A percentile compares a stretch with the other conserved stretches of the same genome.
These are phyloP conservation scores for Ispidina picta DNA, from an alignment of 2,797 vertebrate genomes.

Conservation along the genomic window DNA sequence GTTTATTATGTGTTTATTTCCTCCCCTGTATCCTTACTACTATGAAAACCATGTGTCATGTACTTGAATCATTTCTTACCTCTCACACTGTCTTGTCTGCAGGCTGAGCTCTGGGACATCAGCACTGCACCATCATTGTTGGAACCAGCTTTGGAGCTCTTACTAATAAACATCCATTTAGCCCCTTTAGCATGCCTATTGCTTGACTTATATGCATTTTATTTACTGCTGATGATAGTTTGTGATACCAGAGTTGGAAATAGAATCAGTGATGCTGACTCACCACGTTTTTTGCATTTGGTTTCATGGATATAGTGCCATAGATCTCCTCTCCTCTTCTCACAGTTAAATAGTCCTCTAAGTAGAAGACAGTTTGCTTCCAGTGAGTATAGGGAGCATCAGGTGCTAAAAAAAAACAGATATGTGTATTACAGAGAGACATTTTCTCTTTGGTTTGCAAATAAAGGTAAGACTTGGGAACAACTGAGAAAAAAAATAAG, in stretches of 20 bases:
- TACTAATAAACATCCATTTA: background rate
- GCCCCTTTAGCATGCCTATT: background rate
- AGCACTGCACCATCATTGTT: background rate
- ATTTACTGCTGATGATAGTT: background rate
- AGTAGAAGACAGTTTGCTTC: conserved; percentile 98
- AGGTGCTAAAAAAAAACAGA: conserved; percentile 81
- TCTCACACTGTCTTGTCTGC: background rate
- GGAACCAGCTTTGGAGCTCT: background rate
- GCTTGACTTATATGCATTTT: background rate
- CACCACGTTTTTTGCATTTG: conserved; percentile 96
- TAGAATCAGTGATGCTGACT: conserved; percentile 66
- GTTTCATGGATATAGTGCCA: conserved; percentile 93
- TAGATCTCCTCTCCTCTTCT: conserved; percentile 92
- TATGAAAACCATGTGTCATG: background rate
- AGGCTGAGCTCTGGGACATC: background rate
- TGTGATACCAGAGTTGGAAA: background rate
- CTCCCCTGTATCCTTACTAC: background rate
- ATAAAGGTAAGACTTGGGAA: background rate
- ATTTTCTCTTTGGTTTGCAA: background rate
- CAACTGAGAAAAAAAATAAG: background rate
- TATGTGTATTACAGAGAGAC: background rate
- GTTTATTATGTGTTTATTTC: conserved; percentile 3
- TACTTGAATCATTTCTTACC: background rate
- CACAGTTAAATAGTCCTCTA: conserved; percentile 97
- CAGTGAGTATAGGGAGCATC: conserved; percentile 97